Evolutionary conservation across 2,797 vertebrate species (phyloP), one percentile per base, ranked within the genome.

Genomic region (Danio choprae): DNA sequence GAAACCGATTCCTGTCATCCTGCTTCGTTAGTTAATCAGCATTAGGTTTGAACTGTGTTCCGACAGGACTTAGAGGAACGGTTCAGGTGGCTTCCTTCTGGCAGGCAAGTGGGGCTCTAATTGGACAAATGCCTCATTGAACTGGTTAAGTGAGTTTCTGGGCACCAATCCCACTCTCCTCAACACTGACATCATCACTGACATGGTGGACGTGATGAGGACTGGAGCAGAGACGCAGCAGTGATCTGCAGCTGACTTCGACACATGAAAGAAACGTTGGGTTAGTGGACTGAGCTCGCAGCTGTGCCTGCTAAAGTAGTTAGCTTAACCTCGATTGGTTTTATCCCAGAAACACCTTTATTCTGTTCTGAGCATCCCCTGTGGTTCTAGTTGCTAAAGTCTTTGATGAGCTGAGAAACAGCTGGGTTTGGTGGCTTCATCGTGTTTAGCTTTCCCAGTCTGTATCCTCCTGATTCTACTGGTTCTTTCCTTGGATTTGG

Each of bases 1-100:
- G 44, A 36, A 87, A 87, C 89, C 84, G 82, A 89, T 88, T 88
- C 59, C 81, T 84, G 80, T 88, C 84, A 87, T 90, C 86, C 84
- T 74, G 84, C 84, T 81, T 86, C 74, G 79, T 77, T 83, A 84
- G 77, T 82, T 88, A 89, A 91, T 91, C 79, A 79, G 79, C 86
- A 87, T 90, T 89, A 88, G 87, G 90, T 90, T 90, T 84, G 81
- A 86, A 90, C 82, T 59, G 81, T 51, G 46, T 74, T 78, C 72
- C 81, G 68, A 72, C 74, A 77, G 59, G 70, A 85, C 85, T 90
- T 90, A 40, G 89, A 90, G 89, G 87, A 79, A 80, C 41, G 86
- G 90, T 87, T 91, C 92, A 94, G 94, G 92, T 94, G 92, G 74
- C 59, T 44, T 62, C 82, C 74, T 79, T 58, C 69, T 83, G 84